These are phyloP conservation scores for Fundulus diaphanus DNA, from an alignment of 2,797 vertebrate species.

Conservation along the genomic window DNA sequence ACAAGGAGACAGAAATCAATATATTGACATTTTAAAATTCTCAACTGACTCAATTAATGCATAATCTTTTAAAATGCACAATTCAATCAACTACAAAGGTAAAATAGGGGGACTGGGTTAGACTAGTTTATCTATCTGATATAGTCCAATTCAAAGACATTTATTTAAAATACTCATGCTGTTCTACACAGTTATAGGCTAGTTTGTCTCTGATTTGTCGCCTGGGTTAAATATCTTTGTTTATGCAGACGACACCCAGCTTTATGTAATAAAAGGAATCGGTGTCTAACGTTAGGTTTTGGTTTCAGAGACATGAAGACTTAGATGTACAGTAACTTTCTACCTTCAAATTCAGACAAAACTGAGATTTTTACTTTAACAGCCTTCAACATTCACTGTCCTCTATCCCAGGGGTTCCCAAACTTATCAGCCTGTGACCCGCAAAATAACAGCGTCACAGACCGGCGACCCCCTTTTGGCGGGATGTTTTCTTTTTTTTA, in stretches of 20 bases:
- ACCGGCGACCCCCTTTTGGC: too few relatives aligned
- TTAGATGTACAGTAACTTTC: too few relatives aligned
- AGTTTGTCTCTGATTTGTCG: background rate
- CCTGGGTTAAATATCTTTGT: background rate
- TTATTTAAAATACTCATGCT: background rate
- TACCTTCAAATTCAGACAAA: too few relatives aligned
- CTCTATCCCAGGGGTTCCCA: too few relatives aligned
- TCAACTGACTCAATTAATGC: background rate
- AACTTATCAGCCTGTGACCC: too few relatives aligned
- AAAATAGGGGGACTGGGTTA: constrained; percentile 14
- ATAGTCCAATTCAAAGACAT: background rate
- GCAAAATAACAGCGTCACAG: too few relatives aligned
- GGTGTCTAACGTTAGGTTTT: background rate
- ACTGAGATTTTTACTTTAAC: background rate
- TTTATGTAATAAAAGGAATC: background rate
- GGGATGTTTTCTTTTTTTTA: too few relatives aligned
- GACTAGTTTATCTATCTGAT: background rate
- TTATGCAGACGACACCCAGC: background rate
- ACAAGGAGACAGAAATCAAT: background rate
- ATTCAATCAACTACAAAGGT: constrained; percentile 57
- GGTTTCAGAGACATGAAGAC: too few relatives aligned
- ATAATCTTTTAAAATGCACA: background rate
- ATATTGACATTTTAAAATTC: background rate
- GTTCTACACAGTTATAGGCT: background rate
- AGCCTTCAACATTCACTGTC: background rate